Conservation (phyloP, 2,113 vertebrate species). For the Origma solitaria region DNA sequence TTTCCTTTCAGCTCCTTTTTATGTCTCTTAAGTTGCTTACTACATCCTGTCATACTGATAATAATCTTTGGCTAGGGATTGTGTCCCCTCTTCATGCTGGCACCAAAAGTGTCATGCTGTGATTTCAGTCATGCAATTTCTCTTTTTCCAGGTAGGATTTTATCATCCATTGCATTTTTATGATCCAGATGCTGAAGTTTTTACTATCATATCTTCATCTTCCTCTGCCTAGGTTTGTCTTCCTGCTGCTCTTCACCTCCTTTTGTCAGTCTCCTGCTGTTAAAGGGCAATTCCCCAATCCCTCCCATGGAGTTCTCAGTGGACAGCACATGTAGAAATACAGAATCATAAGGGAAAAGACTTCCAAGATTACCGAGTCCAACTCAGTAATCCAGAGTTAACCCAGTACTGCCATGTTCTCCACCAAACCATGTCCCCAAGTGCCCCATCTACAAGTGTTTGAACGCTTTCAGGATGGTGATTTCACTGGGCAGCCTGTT, state of each 20-base stretch:
- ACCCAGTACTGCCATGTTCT: background rate
- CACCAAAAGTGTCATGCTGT: no score
- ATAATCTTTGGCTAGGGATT: no score
- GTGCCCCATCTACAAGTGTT: background rate
- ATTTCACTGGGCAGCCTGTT: background rate
- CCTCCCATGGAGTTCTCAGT: no score
- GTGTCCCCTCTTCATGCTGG: background rate
- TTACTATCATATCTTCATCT: background rate
- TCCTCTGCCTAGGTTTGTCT: background rate
- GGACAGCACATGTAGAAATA: background rate
- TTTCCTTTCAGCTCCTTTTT: background rate
- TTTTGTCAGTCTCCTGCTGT: background rate
- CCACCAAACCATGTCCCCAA: background rate
- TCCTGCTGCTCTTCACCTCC: background rate
- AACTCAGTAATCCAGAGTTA: no score
- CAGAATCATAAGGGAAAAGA: background rate
- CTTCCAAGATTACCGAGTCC: background rate
- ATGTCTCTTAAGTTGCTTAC: background rate
- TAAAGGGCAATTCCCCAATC: background rate
- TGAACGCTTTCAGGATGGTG: background rate
- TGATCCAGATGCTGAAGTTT: background rate
- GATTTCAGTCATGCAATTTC: background rate
- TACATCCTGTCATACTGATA: background rate
- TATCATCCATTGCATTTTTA: no score
- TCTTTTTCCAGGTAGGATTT: background rate